Evolutionary conservation across 2,888 invertebrate species (phyloP), one percentile per base, ranked within the genome.

Genomic region (Periphyllus acericola): DNA sequence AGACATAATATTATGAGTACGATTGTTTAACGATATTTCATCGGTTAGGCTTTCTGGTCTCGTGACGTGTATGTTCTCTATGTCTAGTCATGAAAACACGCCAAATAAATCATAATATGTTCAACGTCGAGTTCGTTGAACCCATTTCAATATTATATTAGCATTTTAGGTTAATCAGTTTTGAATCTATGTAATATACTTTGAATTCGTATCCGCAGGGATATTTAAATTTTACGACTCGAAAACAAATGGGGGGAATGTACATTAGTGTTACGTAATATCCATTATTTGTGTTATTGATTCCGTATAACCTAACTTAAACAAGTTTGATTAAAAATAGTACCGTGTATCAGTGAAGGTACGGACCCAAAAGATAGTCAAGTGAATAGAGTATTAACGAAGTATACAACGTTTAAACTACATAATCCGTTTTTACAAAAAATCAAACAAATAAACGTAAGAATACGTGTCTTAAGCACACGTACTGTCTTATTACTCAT

Each of bases 231-330:
- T 81, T 68, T 68, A 71, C 40, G 29, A 46, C 21, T 68, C 14
- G 40, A 46, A 71, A 66, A 46, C 11, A 46, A 71, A 81, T 40
- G n/a, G 68, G 11, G 32, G 46, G 46, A 29, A 40, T 68, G 25
- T 60, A 81, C 19, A 40, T 46, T 81, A 40, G 81, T 71, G 21
- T 46, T 46, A 40, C 29, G 32, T 68, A 68, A 68, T 46, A 9
- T 68, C 29, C 11, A 82, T 82, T 71, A 82, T 80, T 66, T 82
- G 46, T 82, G n/a, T 71, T 32, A 46, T 40, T 52, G 80, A 52
- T 25, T 8, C 32, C 25, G 11, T n/a, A 32, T 46, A 52, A 71
- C 72, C 52, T 52, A 46, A 46, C 72, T 71, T 46, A 14, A 81
- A 40, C 21, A 52, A 2, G 6, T 46, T 71, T 52, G n/a, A 82